These are phyloP conservation scores for Calephelis virginiensis DNA, from an alignment of 1,140 invertebrate genomes.

Conservation along the genomic window DNA sequence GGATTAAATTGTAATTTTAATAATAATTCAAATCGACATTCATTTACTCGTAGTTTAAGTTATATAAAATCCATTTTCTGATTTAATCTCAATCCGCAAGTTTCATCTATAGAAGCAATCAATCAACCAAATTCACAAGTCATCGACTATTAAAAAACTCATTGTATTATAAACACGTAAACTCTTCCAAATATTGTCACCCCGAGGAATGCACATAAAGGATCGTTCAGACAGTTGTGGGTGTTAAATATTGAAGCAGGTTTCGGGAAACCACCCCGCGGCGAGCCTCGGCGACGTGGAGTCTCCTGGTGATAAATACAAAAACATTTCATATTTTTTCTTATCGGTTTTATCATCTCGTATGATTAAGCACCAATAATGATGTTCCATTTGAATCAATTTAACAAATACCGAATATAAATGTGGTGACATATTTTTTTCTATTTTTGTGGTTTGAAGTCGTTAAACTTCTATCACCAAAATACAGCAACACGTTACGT, in stretches of 20 bases:
- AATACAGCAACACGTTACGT: too few relatives aligned
- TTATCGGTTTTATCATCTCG: constrained; percentile 60
- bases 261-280: constrained; percentile 69
- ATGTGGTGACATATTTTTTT: constrained; percentile 65
- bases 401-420: constrained; percentile 48
- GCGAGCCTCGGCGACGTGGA: constrained; percentile 62
- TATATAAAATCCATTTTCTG: background rate
- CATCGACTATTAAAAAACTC: constrained; percentile 73
- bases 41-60: too few relatives aligned
- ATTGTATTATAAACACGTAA: constrained; percentile 67
- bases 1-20: too few relatives aligned
- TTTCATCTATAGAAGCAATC: constrained; percentile 53
- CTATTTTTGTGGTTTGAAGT: constrained; percentile 19
- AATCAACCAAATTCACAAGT: constrained; percentile 77
- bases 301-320: constrained; percentile 66
- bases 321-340: constrained; percentile 67
- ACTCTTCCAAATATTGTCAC: constrained; percentile 74
- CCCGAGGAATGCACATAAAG: constrained; percentile 65
- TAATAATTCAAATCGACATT: too few relatives aligned
- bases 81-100: constrained; percentile 43
- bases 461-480: background rate
- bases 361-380: constrained; percentile 76
- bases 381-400: constrained; percentile 70
- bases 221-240: constrained; percentile 59
- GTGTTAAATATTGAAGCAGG: constrained; percentile 69